These are phyloP conservation scores for Monoplex corrugatus DNA, from an alignment of 2,888 invertebrate genomes.

Conservation along the genomic window DNA sequence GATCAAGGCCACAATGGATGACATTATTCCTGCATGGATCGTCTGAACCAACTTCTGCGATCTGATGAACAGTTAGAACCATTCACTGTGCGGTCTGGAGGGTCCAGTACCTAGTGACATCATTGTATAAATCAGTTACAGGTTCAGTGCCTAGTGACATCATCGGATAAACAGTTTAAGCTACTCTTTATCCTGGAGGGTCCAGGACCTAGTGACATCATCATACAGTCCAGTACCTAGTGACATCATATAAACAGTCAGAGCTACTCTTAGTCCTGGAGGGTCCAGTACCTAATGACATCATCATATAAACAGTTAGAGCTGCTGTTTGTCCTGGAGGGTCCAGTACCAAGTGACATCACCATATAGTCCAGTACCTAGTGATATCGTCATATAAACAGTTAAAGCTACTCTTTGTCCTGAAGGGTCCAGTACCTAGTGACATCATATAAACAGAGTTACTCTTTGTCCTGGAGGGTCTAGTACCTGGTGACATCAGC, in stretches of 20 bases:
- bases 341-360: neutral
- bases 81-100: conserved; percentile 82
- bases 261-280: conserved; percentile 87
- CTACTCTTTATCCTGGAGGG: no score
- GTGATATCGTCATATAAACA: no score
- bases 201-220: no score
- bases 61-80: conserved; percentile 92
- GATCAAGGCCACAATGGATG: conserved; percentile 91
- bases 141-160: neutral
- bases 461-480: no score
- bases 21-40: conserved; percentile 93
- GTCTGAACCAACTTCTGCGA: conserved; percentile 91
- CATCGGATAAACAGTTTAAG: no score
- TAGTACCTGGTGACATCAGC: neutral
- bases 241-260: conserved; percentile 89
- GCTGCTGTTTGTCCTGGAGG: no score
- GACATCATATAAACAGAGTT: neutral
- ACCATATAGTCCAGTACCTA: no score
- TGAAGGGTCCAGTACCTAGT: conserved; percentile 11
- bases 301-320: neutral
- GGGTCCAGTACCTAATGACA: conserved; percentile 1
- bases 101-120: neutral
- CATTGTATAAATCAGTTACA: neutral
- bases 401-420: conserved; percentile 88
- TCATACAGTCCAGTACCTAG: no score